phyloP scores from a whole-genome alignment of 2,888 invertebrate genomes.

The Exocentrus adspersus region DNA sequence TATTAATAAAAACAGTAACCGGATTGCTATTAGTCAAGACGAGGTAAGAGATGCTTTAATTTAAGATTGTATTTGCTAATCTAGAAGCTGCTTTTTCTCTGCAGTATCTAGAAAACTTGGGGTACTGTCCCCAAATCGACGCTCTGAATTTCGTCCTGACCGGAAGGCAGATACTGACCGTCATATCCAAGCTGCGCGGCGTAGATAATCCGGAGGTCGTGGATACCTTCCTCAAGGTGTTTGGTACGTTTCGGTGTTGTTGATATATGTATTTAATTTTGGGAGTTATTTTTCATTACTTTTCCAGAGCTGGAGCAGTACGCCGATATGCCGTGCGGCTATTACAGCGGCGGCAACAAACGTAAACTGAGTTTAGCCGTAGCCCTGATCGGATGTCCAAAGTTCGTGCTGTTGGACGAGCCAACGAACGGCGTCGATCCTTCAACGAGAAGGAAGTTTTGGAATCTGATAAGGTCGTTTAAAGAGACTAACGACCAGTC shows the following conservation, averaged over 20 bases:
- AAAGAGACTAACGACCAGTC: conserved; percentile 63
- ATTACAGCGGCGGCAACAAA: conserved; percentile 77
- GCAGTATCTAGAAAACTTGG: conserved; percentile 77
- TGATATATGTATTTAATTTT: background rate
- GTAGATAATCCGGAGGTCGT: conserved; percentile 67
- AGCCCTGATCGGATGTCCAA: conserved; percentile 77
- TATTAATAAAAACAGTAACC: conserved; percentile 37
- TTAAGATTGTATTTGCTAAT: too few species aligned
- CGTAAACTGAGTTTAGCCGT: conserved; percentile 82
- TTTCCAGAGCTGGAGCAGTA: conserved; percentile 53
- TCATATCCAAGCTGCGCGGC: conserved; percentile 80
- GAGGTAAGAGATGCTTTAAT: conserved; percentile 38
- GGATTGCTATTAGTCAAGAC: conserved; percentile 36
- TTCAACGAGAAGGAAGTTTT: conserved; percentile 64
- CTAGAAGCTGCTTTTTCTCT: background rate
- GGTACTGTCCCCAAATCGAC: conserved; percentile 92
- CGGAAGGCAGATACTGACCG: conserved; percentile 75
- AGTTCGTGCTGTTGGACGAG: conserved; percentile 79
- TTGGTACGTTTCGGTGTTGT: conserved; percentile 42
- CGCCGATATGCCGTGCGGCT: conserved; percentile 56
- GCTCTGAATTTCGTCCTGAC: conserved; percentile 83
- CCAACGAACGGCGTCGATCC: conserved; percentile 81
- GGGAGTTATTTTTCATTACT: too few species aligned
- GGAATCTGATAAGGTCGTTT: conserved; percentile 55
- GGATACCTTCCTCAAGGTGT: conserved; percentile 65